A percentile compares a stretch with the other conserved stretches of the same genome.
phyloP scores from a whole-genome alignment of 2,797 vertebrate genomes.

The Myotis vivesi region DNA sequence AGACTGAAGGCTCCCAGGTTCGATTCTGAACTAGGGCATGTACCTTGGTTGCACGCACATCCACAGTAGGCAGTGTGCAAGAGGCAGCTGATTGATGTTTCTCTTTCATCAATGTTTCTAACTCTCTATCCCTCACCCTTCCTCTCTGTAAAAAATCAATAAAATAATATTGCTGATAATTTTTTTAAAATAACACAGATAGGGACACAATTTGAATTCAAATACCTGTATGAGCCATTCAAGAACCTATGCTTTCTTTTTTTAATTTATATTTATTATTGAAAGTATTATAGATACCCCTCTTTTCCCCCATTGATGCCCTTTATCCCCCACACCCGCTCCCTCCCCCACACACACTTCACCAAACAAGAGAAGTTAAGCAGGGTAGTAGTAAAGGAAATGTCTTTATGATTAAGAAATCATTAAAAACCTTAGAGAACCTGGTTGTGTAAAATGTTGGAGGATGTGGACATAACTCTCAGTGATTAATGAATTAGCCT shows the following conservation, averaged over 20 bases:
- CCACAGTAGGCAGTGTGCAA: no score
- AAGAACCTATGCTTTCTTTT: neutral
- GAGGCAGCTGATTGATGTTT: no score
- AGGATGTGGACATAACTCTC: neutral
- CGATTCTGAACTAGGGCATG: no score
- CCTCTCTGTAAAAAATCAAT: no score
- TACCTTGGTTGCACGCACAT: no score
- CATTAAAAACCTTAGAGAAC: neutral
- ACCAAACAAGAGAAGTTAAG: neutral
- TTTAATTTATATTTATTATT: neutral
- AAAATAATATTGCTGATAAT: no score
- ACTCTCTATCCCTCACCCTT: no score
- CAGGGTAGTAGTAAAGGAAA: neutral
- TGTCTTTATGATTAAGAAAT: slow-evolving; percentile 27
- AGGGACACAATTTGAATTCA: neutral
- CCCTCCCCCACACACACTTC: neutral
- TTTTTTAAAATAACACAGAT: neutral
- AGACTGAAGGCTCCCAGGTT: no score
- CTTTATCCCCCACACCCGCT: no score
- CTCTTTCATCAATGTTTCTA: no score
- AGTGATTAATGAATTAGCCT: slow-evolving; percentile 20
- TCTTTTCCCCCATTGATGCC: neutral
- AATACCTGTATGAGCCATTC: neutral
- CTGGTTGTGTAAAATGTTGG: neutral
- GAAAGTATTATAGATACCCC: neutral